Conservation (phyloP, 2,797 vertebrate genomes). For the Typhlichthys subterraneus region DNA sequence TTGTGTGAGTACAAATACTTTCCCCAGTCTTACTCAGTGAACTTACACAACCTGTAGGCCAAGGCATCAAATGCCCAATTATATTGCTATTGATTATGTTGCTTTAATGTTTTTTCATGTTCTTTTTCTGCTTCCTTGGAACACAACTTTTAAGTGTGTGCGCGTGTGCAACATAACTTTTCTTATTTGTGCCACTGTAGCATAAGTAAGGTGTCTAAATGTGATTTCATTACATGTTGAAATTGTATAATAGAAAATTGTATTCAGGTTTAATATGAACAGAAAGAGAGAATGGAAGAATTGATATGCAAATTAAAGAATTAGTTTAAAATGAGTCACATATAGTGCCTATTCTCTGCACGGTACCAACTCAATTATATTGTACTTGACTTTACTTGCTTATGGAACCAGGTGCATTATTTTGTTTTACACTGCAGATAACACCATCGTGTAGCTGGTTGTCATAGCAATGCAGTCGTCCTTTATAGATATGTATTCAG, state of each 20-base stretch:
- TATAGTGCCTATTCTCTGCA: too few species aligned
- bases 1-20: conserved; percentile 1
- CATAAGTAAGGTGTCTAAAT: conserved; percentile 20
- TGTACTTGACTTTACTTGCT: too few species aligned
- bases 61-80: neutral
- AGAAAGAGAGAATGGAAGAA: conserved; percentile 13
- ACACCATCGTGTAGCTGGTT: too few species aligned
- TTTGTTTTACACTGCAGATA: too few species aligned
- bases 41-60: neutral
- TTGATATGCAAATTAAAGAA: conserved; percentile 3
- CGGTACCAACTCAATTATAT: too few species aligned
- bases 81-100: neutral
- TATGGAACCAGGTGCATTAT: too few species aligned
- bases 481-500: too few species aligned
- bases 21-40: too few species aligned
- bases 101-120: neutral
- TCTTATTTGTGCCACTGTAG: conserved; percentile 26
- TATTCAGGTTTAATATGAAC: conserved; percentile 9
- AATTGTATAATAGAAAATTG: conserved; percentile 17
- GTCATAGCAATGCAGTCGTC: too few species aligned
- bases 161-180: conserved; percentile 4
- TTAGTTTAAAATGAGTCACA: too few species aligned
- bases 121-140: neutral
- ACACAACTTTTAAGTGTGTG: conserved; percentile 1
- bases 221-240: conserved; percentile 32